Evolutionary conservation across 2,888 invertebrate genomes (phyloP).

Genomic region (Meiosimyza decipiens): DNA sequence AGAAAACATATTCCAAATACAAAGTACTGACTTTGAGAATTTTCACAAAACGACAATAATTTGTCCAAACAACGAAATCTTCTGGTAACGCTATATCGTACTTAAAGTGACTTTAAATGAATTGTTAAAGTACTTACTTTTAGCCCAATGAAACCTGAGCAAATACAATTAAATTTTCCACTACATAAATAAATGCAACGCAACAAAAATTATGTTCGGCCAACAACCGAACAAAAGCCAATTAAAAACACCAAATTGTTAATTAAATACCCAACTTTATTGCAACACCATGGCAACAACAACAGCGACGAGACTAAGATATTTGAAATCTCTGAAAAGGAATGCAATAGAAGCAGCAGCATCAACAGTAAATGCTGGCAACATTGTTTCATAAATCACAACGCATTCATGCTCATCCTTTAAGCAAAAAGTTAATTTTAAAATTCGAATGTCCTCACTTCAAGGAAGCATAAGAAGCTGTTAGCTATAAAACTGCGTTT

Average conservation of each 20-base stretch:
- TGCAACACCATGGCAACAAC: constrained; percentile 5
- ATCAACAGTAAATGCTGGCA: constrained; percentile 36
- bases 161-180: not conserved
- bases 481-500: not conserved
- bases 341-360: constrained; percentile 40
- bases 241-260: constrained; percentile 32
- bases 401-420: constrained; percentile 3
- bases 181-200: constrained; percentile 8
- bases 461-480: not conserved
- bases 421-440: not conserved
- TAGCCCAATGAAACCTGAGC: no score
- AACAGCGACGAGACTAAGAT: constrained; percentile 38
- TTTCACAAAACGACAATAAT: no score
- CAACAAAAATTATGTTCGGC: not conserved
- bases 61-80: no score
- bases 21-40: no score
- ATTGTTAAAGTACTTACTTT: no score
- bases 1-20: no score
- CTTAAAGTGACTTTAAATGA: no score
- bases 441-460: not conserved
- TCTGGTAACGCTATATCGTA: no score
- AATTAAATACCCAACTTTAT: constrained; percentile 30
- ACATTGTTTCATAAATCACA: constrained; percentile 24
- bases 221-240: constrained; percentile 25
- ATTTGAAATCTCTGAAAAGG: constrained; percentile 42